Conservation (phyloP, 2,888 invertebrate genomes). For the Pollenia griseotomentosa region DNA sequence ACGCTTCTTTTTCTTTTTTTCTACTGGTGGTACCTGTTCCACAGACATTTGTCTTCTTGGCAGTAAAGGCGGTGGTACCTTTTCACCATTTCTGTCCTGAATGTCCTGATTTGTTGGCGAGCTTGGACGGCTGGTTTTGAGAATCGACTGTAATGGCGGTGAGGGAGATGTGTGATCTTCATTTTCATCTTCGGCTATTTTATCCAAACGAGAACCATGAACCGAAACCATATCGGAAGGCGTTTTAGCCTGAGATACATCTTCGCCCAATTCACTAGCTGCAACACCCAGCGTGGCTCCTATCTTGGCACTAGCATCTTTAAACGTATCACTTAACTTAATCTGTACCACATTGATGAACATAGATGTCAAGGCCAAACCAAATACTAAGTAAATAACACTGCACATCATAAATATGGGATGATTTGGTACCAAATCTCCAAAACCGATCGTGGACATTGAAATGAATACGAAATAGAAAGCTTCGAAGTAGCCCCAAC, state of each 20-base stretch:
- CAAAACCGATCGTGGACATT: conserved; percentile 98
- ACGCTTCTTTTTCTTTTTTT: conserved; percentile 79
- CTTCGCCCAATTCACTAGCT: conserved; percentile 80
- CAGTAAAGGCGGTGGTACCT: neutral
- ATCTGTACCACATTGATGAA: conserved; percentile 98
- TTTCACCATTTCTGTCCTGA: neutral
- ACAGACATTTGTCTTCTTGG: conserved; percentile 71
- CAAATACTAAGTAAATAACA: conserved; percentile 96
- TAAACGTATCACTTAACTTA: conserved; percentile 91
- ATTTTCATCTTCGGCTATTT: conserved; percentile 10
- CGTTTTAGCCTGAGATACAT: conserved; percentile 76
- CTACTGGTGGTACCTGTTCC: conserved; percentile 73
- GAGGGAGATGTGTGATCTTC: conserved; percentile 32
- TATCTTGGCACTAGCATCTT: conserved; percentile 92
- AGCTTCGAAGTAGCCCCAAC: conserved; percentile 96
- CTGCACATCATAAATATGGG: conserved; percentile 95
- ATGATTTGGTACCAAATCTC: conserved; percentile 95
- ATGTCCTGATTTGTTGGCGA: too few species aligned
- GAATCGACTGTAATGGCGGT: conserved; percentile 60
- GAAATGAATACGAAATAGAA: conserved; percentile 99
- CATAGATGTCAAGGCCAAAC: conserved; percentile 97
- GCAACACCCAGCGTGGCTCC: conserved; percentile 93
- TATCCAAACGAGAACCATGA: conserved; percentile 76
- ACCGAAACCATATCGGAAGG: conserved; percentile 80
- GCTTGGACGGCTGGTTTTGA: too few species aligned